A percentile compares a stretch with the other conserved stretches of the same genome.
Conservation (phyloP, 2,888 invertebrate genomes). For the Chrysomela aeneicollis region DNA sequence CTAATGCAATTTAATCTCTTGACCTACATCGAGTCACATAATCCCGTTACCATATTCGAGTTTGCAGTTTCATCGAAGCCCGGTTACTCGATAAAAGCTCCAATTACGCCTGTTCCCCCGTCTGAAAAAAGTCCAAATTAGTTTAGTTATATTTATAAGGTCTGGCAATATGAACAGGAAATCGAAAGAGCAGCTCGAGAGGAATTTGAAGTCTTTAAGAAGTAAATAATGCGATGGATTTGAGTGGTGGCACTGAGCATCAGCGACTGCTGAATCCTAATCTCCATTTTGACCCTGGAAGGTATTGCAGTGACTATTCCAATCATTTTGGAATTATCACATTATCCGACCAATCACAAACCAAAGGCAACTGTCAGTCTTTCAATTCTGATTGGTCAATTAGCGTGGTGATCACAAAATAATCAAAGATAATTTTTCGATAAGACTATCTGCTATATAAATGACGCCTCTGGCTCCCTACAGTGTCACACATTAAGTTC, state of each 20-base stretch:
- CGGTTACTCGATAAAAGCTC: background rate
- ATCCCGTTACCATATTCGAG: background rate
- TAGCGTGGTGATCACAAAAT: too few species aligned
- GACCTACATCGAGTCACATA: constrained; percentile 5
- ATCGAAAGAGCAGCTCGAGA: background rate
- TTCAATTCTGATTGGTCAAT: too few species aligned
- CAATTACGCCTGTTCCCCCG: background rate
- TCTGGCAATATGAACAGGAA: background rate
- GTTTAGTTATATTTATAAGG: background rate
- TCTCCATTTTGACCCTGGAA: too few species aligned
- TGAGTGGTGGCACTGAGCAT: background rate
- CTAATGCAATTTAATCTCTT: background rate
- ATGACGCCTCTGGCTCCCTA: too few species aligned
- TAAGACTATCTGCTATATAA: too few species aligned
- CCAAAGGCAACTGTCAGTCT: too few species aligned
- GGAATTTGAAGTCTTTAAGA: background rate
- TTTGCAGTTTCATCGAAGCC: background rate
- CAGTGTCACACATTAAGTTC: too few species aligned
- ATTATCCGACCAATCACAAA: too few species aligned
- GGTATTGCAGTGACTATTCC: too few species aligned
- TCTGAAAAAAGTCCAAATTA: background rate
- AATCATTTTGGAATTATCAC: too few species aligned
- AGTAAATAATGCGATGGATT: background rate
- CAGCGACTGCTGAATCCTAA: too few species aligned
- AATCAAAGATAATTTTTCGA: too few species aligned